Evolutionary conservation across 2,888 invertebrate genomes (phyloP).

Genomic region (Ophioninae sp.): DNA sequence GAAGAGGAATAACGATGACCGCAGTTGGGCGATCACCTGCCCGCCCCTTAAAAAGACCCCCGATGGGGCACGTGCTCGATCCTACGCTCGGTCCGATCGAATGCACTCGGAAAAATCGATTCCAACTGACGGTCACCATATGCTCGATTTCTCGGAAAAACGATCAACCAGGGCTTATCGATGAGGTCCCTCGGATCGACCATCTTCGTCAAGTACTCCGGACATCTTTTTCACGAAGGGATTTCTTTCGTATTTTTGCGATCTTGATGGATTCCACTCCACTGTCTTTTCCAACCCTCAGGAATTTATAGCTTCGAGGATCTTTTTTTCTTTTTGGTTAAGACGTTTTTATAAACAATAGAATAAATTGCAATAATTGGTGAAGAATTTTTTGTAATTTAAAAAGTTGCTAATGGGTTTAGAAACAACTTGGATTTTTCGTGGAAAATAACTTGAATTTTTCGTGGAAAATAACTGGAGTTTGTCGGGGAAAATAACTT

Average conservation of each 20-base stretch:
- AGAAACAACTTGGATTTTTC: too few relatives aligned
- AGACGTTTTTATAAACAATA: too few relatives aligned
- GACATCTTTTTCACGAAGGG: conserved; percentile 11
- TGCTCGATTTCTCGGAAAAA: conserved; percentile 69
- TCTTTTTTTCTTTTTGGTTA: background rate
- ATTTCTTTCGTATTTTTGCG: conserved; percentile 2
- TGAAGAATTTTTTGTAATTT: too few relatives aligned
- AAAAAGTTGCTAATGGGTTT: too few relatives aligned
- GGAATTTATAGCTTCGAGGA: background rate
- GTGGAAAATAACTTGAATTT: too few relatives aligned
- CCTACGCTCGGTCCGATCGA: conserved; percentile 31
- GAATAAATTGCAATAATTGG: too few relatives aligned
- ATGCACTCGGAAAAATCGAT: conserved; percentile 47
- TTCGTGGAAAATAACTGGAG: too few relatives aligned
- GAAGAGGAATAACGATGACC: conserved; percentile 25
- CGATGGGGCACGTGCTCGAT: conserved; percentile 72
- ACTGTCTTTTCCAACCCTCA: background rate
- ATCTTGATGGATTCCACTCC: background rate
- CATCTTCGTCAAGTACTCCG: conserved; percentile 9
- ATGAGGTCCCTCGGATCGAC: conserved; percentile 59
- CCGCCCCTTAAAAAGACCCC: conserved; percentile 71
- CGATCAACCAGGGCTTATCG: conserved; percentile 69
- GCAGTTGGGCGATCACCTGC: conserved; percentile 70
- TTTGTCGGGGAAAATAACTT: too few relatives aligned
- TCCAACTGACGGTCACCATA: conserved; percentile 69